These are phyloP conservation scores for Erythrolamprus reginae DNA, from an alignment of 2,113 vertebrate species.

Conservation along the genomic window DNA sequence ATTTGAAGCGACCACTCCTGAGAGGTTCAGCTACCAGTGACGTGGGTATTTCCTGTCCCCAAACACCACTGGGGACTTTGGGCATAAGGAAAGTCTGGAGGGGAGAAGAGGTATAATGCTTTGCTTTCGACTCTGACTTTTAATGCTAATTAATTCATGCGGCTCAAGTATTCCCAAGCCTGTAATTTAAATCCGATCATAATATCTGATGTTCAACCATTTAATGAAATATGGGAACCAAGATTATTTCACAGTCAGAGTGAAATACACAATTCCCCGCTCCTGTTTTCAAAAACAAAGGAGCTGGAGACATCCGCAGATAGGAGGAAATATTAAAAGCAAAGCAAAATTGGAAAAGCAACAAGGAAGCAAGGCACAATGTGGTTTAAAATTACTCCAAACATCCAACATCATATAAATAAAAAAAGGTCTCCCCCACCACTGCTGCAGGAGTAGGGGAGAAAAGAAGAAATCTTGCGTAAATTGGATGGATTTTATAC, in stretches of 20 bases:
- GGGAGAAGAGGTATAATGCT: conserved; percentile 28
- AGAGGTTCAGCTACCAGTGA: conserved; percentile 43
- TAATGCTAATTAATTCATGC: conserved; percentile 24
- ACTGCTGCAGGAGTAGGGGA: not conserved
- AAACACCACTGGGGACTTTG: conserved; percentile 41
- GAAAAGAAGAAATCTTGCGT: not conserved
- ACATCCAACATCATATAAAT: not conserved
- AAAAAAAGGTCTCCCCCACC: rapidly evolving
- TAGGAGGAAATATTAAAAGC: not conserved
- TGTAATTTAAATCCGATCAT: conserved; percentile 26
- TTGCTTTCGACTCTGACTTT: conserved; percentile 34
- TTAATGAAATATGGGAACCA: conserved; percentile 8
- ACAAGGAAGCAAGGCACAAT: not conserved
- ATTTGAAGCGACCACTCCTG: conserved; percentile 26
- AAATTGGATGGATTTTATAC: not conserved
- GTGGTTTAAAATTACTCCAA: not conserved
- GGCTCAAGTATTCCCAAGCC: not conserved
- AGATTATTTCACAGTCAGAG: conserved; percentile 8
- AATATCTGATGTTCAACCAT: not conserved
- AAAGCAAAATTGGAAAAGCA: not conserved
- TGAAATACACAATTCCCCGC: conserved; percentile 16
- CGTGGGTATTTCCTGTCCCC: conserved; percentile 27
- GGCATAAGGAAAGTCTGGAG: conserved; percentile 37
- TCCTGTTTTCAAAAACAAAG: not conserved
- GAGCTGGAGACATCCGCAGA: not conserved